A percentile compares a stretch with the other conserved stretches of the same genome.
phyloP scores from a whole-genome alignment of 2,797 vertebrate genomes.

The Rhabdophis nuchalis region DNA sequence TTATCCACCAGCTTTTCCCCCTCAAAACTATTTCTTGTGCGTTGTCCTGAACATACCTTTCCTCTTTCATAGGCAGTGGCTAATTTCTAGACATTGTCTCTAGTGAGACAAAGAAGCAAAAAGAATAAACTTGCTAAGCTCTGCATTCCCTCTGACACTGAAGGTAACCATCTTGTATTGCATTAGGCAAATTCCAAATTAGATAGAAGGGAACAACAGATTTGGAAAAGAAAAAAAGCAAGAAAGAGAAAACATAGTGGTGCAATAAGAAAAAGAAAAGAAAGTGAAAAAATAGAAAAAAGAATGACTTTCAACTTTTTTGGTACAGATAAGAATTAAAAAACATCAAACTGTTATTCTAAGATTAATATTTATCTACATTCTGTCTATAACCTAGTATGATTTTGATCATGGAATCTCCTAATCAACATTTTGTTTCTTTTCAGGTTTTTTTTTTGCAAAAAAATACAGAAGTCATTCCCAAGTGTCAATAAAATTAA shows the following conservation, averaged over 20 bases:
- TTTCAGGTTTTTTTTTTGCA: neutral
- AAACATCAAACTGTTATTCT: neutral
- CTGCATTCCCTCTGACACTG: neutral
- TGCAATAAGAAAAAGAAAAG: neutral
- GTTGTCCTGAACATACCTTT: neutral
- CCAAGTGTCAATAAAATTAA: neutral
- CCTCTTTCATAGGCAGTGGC: neutral
- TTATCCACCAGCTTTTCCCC: neutral
- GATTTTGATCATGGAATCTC: neutral
- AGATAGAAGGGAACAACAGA: neutral
- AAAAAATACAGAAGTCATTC: neutral
- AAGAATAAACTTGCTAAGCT: neutral
- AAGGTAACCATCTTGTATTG: neutral
- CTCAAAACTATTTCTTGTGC: neutral
- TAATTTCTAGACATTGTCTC: neutral
- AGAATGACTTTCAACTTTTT: neutral
- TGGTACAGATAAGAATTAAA: neutral
- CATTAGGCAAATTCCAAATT: neutral
- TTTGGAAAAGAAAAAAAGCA: neutral
- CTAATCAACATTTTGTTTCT: neutral
- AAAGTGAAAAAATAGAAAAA: neutral
- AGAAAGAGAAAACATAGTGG: neutral
- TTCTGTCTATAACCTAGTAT: neutral
- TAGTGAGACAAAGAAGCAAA: conserved; percentile 1
- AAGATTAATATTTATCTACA: neutral